These are phyloP conservation scores for Ormyrus nitidulus DNA, from an alignment of 2,888 invertebrate genomes.

Conservation along the genomic window DNA sequence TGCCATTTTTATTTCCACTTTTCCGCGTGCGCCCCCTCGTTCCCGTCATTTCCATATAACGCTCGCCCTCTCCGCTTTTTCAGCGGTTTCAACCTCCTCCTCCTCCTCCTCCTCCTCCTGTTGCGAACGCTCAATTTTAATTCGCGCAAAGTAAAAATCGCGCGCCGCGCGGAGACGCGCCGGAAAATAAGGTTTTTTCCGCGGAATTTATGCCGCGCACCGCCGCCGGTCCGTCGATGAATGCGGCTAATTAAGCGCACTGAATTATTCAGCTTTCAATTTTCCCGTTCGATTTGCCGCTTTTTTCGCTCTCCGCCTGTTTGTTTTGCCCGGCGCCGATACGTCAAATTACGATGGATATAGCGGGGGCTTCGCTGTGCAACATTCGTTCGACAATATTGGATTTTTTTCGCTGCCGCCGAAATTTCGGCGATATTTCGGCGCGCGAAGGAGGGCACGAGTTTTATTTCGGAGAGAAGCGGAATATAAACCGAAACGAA, in stretches of 20 bases:
- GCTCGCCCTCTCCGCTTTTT: conserved; percentile 51
- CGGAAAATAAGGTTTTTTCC: conserved; percentile 51
- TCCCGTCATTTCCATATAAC: conserved; percentile 53
- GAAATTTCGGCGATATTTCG: conserved; percentile 18
- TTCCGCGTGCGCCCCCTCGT: conserved; percentile 48
- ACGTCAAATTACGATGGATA: conserved; percentile 43
- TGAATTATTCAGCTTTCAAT: conserved; percentile 52
- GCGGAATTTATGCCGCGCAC: conserved; percentile 56
- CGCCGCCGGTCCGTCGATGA: conserved; percentile 19
- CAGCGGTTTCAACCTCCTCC: conserved; percentile 57
- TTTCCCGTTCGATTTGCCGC: conserved; percentile 42
- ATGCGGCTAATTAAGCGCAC: conserved; percentile 47
- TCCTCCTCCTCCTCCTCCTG: conserved; percentile 40
- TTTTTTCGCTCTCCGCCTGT: neutral
- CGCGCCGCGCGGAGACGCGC: neutral
- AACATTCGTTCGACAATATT: conserved; percentile 35
- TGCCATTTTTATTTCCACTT: conserved; percentile 71
- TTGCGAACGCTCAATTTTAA: conserved; percentile 64
- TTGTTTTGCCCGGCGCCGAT: conserved; percentile 2
- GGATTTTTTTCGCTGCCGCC: neutral
- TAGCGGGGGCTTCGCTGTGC: neutral
- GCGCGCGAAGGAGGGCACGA: neutral
- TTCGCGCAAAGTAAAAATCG: conserved; percentile 64
- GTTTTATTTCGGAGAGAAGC: conserved; percentile 15
- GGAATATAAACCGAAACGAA: neutral